phyloP scores from a whole-genome alignment of 2,797 vertebrate species.

The Discoglossus pictus region DNA sequence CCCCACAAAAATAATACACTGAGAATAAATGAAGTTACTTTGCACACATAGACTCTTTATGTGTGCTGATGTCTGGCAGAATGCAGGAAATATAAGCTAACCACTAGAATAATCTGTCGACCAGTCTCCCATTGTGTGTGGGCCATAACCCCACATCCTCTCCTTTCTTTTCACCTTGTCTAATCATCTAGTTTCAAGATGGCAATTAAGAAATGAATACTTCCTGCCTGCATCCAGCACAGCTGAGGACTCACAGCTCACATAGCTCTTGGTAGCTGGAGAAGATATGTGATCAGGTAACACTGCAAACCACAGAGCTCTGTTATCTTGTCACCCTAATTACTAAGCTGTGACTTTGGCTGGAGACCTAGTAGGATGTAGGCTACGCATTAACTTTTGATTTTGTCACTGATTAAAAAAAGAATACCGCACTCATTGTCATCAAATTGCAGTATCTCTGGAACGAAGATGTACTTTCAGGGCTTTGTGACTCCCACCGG shows the following conservation, averaged over 20 bases:
- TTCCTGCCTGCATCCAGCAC: slow-evolving; percentile 37
- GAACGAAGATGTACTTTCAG: slow-evolving; percentile 32
- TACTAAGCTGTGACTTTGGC: slow-evolving; percentile 43
- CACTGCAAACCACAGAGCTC: slow-evolving; percentile 44
- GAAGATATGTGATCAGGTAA: slow-evolving; percentile 39
- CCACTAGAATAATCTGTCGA: slow-evolving; percentile 28
- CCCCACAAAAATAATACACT: too few species aligned
- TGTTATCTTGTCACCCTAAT: slow-evolving; percentile 49
- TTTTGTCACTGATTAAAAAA: slow-evolving; percentile 41
- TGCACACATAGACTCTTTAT: too few species aligned
- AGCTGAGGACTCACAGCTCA: slow-evolving; percentile 23
- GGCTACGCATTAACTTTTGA: slow-evolving; percentile 27
- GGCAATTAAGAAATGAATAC: slow-evolving; percentile 52
- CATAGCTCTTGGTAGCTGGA: slow-evolving; percentile 33
- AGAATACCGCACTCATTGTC: slow-evolving; percentile 15
- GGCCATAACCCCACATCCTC: slow-evolving; percentile 32
- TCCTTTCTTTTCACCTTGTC: slow-evolving; percentile 46
- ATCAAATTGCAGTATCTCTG: slow-evolving; percentile 31
- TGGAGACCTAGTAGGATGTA: slow-evolving; percentile 26
- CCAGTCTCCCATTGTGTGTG: slow-evolving; percentile 7
- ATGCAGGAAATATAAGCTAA: slow-evolving; percentile 32
- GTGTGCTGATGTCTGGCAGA: slow-evolving; percentile 1
- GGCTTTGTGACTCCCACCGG: not conserved
- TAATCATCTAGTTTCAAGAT: slow-evolving; percentile 51
- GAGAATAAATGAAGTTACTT: too few species aligned